phyloP scores from a whole-genome alignment of 2,888 invertebrate genomes.

The Heliconius ethilla region DNA sequence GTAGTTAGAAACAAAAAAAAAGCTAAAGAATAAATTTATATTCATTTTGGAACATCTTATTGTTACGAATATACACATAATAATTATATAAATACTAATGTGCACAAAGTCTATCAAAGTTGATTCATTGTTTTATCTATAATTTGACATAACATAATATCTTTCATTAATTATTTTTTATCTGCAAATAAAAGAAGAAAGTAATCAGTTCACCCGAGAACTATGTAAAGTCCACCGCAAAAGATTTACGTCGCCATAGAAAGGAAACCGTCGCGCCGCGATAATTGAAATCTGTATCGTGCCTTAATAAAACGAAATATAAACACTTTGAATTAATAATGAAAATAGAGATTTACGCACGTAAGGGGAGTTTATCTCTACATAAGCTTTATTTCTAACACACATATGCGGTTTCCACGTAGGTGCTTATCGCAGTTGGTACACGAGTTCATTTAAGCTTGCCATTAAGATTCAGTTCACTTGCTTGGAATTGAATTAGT shows the following conservation, averaged over 20 bases:
- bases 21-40: background rate
- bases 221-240: background rate
- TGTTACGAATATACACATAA: background rate
- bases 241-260: slow-evolving; percentile 19
- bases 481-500: slow-evolving; percentile 32
- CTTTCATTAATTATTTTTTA: background rate
- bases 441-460: slow-evolving; percentile 34
- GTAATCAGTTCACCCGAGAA: slow-evolving; percentile 6
- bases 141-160: background rate
- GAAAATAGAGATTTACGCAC: background rate
- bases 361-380: background rate
- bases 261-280: background rate
- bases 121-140: background rate
- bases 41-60: background rate
- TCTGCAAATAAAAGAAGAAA: background rate
- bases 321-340: background rate
- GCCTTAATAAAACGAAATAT: slow-evolving; percentile 2
- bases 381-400: slow-evolving; percentile 19
- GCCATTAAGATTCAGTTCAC: slow-evolving; percentile 35
- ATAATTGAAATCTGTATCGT: slow-evolving; percentile 16
- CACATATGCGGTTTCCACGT: slow-evolving; percentile 18
- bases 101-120: background rate
- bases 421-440: slow-evolving; percentile 27
- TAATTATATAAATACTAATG: background rate
- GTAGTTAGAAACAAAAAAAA: background rate